phyloP scores from a whole-genome alignment of 2,113 vertebrate genomes.

The Camelus dromedarius region DNA sequence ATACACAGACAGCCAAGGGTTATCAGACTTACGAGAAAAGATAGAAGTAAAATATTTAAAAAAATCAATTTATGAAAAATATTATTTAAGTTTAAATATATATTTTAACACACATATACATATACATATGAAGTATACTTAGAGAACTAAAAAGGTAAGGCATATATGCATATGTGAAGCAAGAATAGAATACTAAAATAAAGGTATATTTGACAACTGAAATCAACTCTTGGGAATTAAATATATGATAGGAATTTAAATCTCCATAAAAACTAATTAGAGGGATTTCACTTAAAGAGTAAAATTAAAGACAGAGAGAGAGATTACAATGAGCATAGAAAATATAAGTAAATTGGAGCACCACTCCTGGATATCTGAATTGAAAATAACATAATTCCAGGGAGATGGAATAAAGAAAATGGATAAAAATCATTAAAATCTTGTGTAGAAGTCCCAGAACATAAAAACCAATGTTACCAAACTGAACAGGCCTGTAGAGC shows the following conservation, averaged over 20 bases:
- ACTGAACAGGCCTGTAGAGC: neutral
- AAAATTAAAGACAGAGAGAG: neutral
- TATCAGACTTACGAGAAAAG: neutral
- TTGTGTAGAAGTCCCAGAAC: neutral
- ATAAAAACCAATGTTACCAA: neutral
- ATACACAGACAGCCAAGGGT: neutral
- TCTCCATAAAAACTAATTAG: neutral
- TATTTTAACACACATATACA: neutral
- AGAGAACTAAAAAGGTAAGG: neutral
- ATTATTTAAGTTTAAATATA: neutral
- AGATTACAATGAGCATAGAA: neutral
- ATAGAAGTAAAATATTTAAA: neutral
- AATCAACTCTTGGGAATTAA: neutral
- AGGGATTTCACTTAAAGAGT: neutral
- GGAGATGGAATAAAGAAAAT: neutral
- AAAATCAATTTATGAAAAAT: neutral
- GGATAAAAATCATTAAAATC: neutral
- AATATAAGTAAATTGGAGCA: neutral
- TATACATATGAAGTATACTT: neutral
- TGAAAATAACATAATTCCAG: neutral
- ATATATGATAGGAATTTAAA: constrained; percentile 1
- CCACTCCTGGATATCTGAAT: neutral
- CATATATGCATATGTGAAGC: neutral
- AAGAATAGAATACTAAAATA: neutral
- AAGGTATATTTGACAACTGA: neutral